Evolutionary conservation across 2,797 vertebrate species (phyloP), one percentile per base, ranked within the genome.

Genomic region (Pseudomugil gertrudae): DNA sequence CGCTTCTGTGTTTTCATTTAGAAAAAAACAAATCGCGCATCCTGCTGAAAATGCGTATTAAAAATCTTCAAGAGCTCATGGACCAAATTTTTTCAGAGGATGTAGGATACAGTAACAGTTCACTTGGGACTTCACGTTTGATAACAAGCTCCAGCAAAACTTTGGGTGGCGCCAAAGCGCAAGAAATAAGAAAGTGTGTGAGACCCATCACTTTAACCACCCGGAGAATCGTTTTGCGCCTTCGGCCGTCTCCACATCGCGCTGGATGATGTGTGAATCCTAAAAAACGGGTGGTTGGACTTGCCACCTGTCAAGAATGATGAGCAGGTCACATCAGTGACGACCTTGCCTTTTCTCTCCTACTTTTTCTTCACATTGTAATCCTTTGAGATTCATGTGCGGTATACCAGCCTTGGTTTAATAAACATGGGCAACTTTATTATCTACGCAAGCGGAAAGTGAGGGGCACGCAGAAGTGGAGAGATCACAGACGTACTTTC

Each of bases 101-200:
- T 13, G n/a, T 8, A 56, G 69, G 10, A 50, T 11, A 19, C 23
- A 13, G 2, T 48, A 33, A 19, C 23, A 13, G 1, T 48, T 32
- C 51, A 15, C 61, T 14, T 61, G 72, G 65, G 67, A 40, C 72
- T 77, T 66, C 40, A 45, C 69, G 63, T 19, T 32, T 58, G 65
- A 38, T 56, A 35, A 32, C 72, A 27, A 55, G 57, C 61, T 23
- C 19, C 23, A 3, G n/a, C 9, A n/a, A 45, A 80, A 76, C 90
- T 86, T 87, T 77, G 82, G 91, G 88, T 88, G 90, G 89, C 91
- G 91, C 91, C 89, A 91, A 77, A 90, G 86, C 58, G 76, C 86
- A 89, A 82, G 75, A 57, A 86, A 89, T 78, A 38, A 29, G n/a
- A 27, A 14, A 26, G 26, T 9, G 55, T 15, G n/a, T 43, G 36